These are phyloP conservation scores for Ceratosolen fusciceps DNA, from an alignment of 1,140 invertebrate species.

Conservation along the genomic window DNA sequence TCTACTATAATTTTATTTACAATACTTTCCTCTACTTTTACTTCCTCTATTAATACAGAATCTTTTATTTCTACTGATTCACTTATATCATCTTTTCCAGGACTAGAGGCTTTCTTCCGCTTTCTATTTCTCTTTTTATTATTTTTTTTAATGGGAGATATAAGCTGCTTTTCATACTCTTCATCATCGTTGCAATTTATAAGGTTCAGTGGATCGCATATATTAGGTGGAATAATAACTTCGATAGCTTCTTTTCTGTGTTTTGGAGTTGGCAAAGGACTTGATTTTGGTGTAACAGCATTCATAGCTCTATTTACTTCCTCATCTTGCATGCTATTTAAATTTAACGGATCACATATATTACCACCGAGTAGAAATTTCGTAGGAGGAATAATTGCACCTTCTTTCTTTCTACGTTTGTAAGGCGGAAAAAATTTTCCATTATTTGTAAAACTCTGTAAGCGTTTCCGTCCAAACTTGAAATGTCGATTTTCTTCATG, in stretches of 20 bases:
- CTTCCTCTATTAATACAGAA: constrained; percentile 41
- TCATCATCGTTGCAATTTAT: constrained; percentile 85
- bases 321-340: constrained; percentile 92
- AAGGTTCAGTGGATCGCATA: constrained; percentile 91
- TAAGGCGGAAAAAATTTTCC: constrained; percentile 71
- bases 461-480: constrained; percentile 71
- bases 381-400: constrained; percentile 83
- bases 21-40: constrained; percentile 48
- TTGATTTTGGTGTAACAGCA: constrained; percentile 89
- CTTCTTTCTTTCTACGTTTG: constrained; percentile 81
- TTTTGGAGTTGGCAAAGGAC: constrained; percentile 88
- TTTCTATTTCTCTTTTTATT: constrained; percentile 73
- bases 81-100: constrained; percentile 65
- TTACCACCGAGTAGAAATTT: constrained; percentile 96
- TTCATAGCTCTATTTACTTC: constrained; percentile 88
- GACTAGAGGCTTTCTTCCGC: constrained; percentile 72
- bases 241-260: constrained; percentile 87
- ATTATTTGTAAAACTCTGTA: constrained; percentile 71
- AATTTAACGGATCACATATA: constrained; percentile 94
- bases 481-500: constrained; percentile 68
- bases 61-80: constrained; percentile 58
- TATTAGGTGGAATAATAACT: constrained; percentile 93
- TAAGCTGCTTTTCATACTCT: constrained; percentile 83
- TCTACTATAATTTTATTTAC: constrained; percentile 46
- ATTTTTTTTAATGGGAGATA: constrained; percentile 77